Evolutionary conservation across 2,888 invertebrate genomes (phyloP), one percentile per base, ranked within the genome.

Genomic region (Hipparchia sbordonii): DNA sequence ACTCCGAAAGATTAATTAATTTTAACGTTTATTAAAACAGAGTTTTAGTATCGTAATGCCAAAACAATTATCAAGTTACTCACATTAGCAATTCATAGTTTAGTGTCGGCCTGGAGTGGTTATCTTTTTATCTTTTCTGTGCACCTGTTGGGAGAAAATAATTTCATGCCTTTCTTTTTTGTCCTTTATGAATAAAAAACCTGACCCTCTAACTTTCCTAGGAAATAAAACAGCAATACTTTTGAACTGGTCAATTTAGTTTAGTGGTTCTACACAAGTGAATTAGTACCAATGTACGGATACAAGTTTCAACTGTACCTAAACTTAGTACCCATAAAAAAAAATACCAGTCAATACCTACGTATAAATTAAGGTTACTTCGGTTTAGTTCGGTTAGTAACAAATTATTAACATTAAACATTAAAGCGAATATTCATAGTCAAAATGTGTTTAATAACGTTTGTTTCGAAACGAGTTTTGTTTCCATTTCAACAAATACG

Each of bases 81-180:
- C 82, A 87, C 88, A 82, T 84, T 80, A 54, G 82, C 80, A 80
- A 83, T 81, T 78, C 76, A 82, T 81, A 81, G 71, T 76, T 81
- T 77, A 83, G 77, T 81, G 85, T 79, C 80, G 85, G 82, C 82
- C 81, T 80, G 84, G 83, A 82, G 86, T 78, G 85, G 87, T 86
- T 91, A 91, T 84, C 90, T 91, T 90, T 90, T 90, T 80, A 91
- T 84, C 81, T 89, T 91, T 87, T 90, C 89, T 78, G 89, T 90
- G 85, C 84, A 91, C 89, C 92, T 91, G 92, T 76, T 81, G 87
- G 83, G 80, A 85, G 83, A 87, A 87, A 85, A 86, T 76, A 82
- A 81, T 82, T 80, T 77, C 77, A 78, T 77, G 74, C 74, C 56
- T 68, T 70, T 75, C 72, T 70, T 74, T 72, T 69, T 63, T 66